Evolutionary conservation across 2,113 vertebrate species (phyloP).

Genomic region (Epinephelus moara): DNA sequence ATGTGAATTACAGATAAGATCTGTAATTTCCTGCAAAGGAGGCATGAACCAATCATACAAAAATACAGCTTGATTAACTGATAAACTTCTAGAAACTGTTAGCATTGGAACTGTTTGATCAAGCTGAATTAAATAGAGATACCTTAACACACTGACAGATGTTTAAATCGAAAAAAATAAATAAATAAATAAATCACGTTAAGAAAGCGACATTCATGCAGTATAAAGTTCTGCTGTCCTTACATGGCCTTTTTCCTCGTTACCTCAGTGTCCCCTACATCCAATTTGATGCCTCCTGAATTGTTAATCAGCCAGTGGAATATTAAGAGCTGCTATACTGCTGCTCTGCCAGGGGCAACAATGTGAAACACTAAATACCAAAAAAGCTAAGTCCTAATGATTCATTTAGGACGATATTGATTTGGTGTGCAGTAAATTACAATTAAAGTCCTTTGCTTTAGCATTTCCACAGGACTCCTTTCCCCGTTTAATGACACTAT

Average conservation of each 20-base stretch:
- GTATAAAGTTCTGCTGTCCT: slow-evolving; percentile 38
- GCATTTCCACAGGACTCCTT: slow-evolving; percentile 14
- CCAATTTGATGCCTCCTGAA: slow-evolving; percentile 63
- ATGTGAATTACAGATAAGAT: slow-evolving; percentile 8
- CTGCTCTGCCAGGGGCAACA: slow-evolving; percentile 55
- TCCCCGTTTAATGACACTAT: not conserved
- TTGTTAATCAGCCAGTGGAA: slow-evolving; percentile 74
- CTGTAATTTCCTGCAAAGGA: not conserved
- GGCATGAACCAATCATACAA: not conserved
- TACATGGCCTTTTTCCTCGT: slow-evolving; percentile 36
- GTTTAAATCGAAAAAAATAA: not conserved
- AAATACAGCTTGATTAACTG: slow-evolving; percentile 6
- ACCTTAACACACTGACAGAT: not conserved
- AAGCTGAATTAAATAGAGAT: not conserved
- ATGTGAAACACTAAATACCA: slow-evolving; percentile 75
- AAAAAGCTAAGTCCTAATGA: slow-evolving; percentile 57
- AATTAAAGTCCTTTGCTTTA: slow-evolving; percentile 35
- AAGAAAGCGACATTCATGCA: not conserved
- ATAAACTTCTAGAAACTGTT: not conserved
- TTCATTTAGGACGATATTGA: slow-evolving; percentile 60
- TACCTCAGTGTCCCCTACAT: slow-evolving; percentile 50
- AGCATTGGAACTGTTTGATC: not conserved
- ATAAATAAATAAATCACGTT: no score
- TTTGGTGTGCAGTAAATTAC: slow-evolving; percentile 52
- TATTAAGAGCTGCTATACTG: slow-evolving; percentile 67